A percentile compares a stretch with the other conserved stretches of the same genome.
Evolutionary conservation across 2,888 invertebrate genomes (phyloP).

Genomic region (Meta bourneti): DNA sequence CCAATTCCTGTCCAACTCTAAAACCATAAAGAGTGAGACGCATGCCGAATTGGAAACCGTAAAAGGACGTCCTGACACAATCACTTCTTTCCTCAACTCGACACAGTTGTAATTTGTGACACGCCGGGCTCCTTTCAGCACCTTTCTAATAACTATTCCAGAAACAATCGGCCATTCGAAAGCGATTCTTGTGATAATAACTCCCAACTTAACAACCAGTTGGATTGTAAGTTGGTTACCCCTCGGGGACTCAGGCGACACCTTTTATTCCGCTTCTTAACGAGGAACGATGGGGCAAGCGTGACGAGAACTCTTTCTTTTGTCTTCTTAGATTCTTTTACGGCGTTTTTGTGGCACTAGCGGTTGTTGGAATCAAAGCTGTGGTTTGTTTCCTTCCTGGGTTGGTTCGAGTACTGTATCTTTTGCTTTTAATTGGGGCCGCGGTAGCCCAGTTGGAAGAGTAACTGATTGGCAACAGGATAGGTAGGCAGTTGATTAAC

Average conservation of each 20-base stretch:
- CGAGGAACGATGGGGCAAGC: slow-evolving; percentile 27
- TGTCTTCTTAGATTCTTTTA: slow-evolving; percentile 33
- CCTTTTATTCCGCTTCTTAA: slow-evolving; percentile 54
- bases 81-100: too few relatives aligned
- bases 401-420: background rate
- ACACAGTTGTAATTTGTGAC: too few relatives aligned
- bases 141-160: slow-evolving; percentile 38
- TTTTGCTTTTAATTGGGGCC: background rate
- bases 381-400: background rate
- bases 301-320: slow-evolving; percentile 54
- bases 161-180: slow-evolving; percentile 33
- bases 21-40: too few relatives aligned
- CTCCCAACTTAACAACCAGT: slow-evolving; percentile 39
- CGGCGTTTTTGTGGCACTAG: background rate
- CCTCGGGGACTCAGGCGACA: slow-evolving; percentile 35
- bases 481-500: too few relatives aligned
- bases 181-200: slow-evolving; percentile 55
- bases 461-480: background rate
- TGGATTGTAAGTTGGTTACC: slow-evolving; percentile 15
- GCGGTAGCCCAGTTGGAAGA: background rate
- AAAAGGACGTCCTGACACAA: too few relatives aligned
- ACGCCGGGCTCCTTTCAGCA: background rate
- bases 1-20: too few relatives aligned
- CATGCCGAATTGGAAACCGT: too few relatives aligned
- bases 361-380: background rate